Conservation (phyloP, 2,113 vertebrate genomes). For the Heliornis fulica region DNA sequence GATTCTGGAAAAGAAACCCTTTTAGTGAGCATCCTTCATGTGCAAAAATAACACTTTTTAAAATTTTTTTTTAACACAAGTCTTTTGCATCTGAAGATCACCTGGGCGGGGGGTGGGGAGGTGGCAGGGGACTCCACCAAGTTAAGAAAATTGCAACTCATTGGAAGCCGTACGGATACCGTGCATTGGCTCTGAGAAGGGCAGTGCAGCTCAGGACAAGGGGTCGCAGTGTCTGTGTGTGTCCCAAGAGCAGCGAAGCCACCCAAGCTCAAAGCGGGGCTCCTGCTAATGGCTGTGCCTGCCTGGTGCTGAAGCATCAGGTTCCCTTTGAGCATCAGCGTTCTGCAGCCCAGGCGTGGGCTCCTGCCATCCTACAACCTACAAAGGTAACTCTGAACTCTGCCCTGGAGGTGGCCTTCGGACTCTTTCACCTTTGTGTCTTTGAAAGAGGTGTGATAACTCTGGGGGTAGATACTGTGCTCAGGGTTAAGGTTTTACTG, state of each 20-base stretch:
- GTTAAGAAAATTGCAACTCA: background rate
- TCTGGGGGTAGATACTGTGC: background rate
- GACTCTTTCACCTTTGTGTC: background rate
- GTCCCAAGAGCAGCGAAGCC: rapidly evolving
- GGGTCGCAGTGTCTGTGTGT: rapidly evolving
- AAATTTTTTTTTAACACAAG: background rate
- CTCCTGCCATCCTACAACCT: background rate
- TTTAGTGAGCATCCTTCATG: background rate
- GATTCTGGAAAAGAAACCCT: slow-evolving; percentile 15
- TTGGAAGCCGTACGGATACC: rapidly evolving
- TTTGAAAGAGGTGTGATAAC: background rate
- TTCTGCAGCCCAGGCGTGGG: background rate
- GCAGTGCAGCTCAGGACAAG: background rate
- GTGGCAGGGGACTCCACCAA: background rate
- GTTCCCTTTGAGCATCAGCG: background rate
- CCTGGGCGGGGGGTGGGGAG: background rate
- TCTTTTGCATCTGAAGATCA: background rate
- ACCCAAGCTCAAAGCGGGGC: rapidly evolving
- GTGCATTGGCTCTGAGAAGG: background rate
- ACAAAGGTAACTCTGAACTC: background rate
- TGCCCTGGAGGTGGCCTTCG: background rate
- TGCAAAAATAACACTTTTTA: slow-evolving; percentile 35
- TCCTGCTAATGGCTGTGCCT: background rate
- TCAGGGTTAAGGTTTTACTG: background rate
- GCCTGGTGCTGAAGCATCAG: background rate